Base-by-base conservation (phyloP, 2,888 invertebrate species). In the Melipona beecheii region DNA sequence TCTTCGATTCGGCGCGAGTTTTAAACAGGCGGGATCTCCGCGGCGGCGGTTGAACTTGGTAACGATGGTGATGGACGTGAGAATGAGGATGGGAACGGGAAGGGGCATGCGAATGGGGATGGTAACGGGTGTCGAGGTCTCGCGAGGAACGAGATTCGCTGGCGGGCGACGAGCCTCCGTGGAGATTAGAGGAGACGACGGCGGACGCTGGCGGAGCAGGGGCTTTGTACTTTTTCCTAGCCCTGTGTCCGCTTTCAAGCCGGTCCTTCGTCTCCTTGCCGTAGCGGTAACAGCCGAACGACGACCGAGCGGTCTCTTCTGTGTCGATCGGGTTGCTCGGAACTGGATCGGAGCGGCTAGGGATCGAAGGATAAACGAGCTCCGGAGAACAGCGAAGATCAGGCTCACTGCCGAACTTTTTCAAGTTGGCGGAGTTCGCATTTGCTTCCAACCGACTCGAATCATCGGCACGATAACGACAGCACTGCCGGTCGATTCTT, bases 191-290 rank as follows among this genome's bases (percentile, higher is more conserved):
- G 3, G 21, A 13, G 13, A 3, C 36, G 6, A 36, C 52, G 31
- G 31, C 95, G 19, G 52, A 1, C 19, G 52, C 19, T 27, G 96
- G 96, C 77, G 97, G 97, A 81, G 96, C 96, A 27, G 97, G 97
- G 4, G 97, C 97, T 95, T 96, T 96, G 93, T 97, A 97, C 94
- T 97, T 97, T 93, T 97, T 97, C 90, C 97, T 97, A 91, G 97
- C 97, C 79, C 96, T 91, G 84, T 92, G 93, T 54, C 91, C 90
- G 75, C 89, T 91, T 75, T 93, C 93, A 13, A 58, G 36, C 86
- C 94, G 95, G 83, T 95, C 96, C 91, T 95, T 95, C 71, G 95
- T 94, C 49, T 94, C 93, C 64, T 95, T 94, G 83, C 94, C 95
- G 65, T 95, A 93, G 75, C 94, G 93, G 64, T 89, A 84, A 19